Percentiles rank a stretch among this genome's conserved stretches.
Conservation (phyloP, 2,797 vertebrate genomes). For the Cirrhinus mrigala region DNA sequence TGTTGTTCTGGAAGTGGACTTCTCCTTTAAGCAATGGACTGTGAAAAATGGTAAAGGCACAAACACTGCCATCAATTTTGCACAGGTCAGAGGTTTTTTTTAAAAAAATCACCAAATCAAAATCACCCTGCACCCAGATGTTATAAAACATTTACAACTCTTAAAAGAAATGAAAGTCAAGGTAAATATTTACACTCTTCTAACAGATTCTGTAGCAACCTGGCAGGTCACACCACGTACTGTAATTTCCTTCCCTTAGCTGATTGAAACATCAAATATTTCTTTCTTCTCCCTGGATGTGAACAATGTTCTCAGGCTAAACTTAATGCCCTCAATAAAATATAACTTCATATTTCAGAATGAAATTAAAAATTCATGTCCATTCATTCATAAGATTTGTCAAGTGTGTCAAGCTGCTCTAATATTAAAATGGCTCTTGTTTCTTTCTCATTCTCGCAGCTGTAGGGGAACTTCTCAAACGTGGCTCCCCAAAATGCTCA, state of each 20-base stretch:
- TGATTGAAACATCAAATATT: slow-evolving; percentile 34
- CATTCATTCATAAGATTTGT: slow-evolving; percentile 56
- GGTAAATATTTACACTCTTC: slow-evolving; percentile 40
- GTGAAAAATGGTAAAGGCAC: neutral
- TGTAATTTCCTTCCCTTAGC: slow-evolving; percentile 7
- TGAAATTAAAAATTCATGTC: slow-evolving; percentile 63
- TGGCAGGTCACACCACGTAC: neutral
- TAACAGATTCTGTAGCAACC: neutral
- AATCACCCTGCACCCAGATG: neutral
- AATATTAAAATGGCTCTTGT: slow-evolving; percentile 62
- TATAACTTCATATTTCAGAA: slow-evolving; percentile 65
- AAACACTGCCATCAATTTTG: neutral
- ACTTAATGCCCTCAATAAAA: slow-evolving; percentile 65
- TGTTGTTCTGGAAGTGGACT: no score
- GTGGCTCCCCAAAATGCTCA: slow-evolving; percentile 17
- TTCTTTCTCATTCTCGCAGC: slow-evolving; percentile 36
- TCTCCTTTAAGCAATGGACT: neutral
- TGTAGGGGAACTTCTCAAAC: slow-evolving; percentile 46
- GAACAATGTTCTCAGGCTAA: slow-evolving; percentile 59
- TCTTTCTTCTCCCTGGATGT: slow-evolving; percentile 35
- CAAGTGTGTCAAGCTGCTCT: slow-evolving; percentile 48
- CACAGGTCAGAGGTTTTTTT: neutral
- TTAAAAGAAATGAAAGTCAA: slow-evolving; percentile 26
- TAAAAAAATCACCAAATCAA: neutral
- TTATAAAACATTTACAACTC: slow-evolving; percentile 37